Evolutionary conservation across 2,797 vertebrate species (phyloP).

Genomic region (Phoebastria nigripes): DNA sequence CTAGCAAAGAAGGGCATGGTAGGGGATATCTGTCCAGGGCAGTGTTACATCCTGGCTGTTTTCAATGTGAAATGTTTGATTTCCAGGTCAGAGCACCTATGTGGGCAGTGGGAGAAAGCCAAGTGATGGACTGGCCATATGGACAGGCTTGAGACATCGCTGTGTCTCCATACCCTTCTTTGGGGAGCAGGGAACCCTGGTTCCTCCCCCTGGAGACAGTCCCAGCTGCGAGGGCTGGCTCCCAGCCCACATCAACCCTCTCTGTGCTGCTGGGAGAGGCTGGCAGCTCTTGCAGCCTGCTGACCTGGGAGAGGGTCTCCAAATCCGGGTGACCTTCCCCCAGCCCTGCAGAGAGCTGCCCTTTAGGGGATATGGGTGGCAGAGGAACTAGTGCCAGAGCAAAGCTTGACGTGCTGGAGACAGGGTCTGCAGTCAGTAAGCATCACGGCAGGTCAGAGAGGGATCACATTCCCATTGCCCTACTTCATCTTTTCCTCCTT

Average conservation of each 20-base stretch:
- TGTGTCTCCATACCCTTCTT: neutral
- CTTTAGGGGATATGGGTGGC: neutral
- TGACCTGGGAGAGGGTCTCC: neutral
- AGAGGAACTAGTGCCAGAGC: neutral
- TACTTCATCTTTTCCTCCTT: constrained; percentile 31
- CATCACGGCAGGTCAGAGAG: neutral
- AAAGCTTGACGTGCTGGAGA: neutral
- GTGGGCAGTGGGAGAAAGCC: neutral
- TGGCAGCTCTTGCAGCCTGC: neutral
- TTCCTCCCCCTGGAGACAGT: neutral
- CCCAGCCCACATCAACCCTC: neutral
- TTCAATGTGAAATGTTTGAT: neutral
- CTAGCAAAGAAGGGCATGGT: neutral
- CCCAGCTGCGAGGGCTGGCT: neutral
- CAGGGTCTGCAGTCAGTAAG: neutral
- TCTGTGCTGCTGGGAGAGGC: neutral
- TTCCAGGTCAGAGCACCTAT: neutral
- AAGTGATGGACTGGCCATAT: neutral
- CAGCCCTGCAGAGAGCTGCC: neutral
- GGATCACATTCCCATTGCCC: neutral
- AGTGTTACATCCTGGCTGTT: neutral
- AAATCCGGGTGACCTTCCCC: neutral
- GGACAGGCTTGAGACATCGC: fast-evolving
- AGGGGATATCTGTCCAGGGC: neutral
- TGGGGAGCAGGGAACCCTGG: neutral